phyloP scores from a whole-genome alignment of 2,113 vertebrate species.

The Trochalopteron elliotii region DNA sequence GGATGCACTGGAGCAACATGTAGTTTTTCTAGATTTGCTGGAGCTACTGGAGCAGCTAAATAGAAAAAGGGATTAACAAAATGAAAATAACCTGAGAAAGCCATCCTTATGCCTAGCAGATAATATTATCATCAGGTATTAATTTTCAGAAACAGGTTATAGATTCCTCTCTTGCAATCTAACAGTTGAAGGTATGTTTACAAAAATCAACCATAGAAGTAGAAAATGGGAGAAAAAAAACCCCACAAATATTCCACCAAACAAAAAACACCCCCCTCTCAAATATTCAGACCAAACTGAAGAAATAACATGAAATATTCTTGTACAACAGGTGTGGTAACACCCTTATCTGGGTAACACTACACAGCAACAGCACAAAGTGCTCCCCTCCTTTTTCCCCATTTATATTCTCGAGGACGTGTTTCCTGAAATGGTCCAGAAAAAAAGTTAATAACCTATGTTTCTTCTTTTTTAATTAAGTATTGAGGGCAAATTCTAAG shows the following conservation, averaged over 20 bases:
- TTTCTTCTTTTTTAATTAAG: not conserved
- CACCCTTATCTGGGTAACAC: not conserved
- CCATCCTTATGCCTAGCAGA: not conserved
- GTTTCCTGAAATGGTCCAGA: not conserved
- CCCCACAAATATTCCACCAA: not conserved
- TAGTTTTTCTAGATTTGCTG: not conserved
- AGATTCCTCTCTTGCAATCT: not conserved
- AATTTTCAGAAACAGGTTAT: not conserved
- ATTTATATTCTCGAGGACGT: not conserved
- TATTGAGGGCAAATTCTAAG: not conserved
- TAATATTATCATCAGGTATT: not conserved
- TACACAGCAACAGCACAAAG: not conserved
- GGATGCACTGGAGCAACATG: not conserved
- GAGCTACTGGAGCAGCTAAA: not conserved
- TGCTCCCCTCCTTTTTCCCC: not conserved
- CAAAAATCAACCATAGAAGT: not conserved
- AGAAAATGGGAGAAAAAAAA: not conserved
- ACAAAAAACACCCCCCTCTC: accelerated
- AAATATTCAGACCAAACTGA: not conserved
- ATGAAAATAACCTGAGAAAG: not conserved
- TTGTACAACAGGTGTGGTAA: not conserved
- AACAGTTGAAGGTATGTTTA: not conserved
- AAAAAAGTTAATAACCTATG: not conserved
- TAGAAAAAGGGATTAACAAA: not conserved
- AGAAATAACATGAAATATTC: not conserved